A percentile compares a stretch with the other conserved stretches of the same genome.
phyloP scores from a whole-genome alignment of 2,888 invertebrate genomes.

The Aromia moschata region DNA sequence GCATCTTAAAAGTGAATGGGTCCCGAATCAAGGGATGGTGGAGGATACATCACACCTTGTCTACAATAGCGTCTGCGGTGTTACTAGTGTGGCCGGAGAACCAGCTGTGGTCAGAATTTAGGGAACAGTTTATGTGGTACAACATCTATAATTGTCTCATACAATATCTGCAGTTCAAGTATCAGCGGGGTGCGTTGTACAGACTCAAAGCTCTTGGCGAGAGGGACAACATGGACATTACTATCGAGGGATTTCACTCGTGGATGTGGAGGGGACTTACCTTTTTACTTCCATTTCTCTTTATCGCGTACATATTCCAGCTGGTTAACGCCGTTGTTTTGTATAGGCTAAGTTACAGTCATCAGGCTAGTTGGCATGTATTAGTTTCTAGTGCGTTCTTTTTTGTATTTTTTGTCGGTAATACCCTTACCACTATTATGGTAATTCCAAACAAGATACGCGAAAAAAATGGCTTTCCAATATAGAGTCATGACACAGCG shows the following conservation, averaged over 20 bases:
- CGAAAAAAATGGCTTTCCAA: constrained; percentile 41
- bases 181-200: constrained; percentile 75
- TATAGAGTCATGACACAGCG: constrained; percentile 44
- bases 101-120: constrained; percentile 86
- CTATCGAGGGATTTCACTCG: constrained; percentile 98
- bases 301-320: constrained; percentile 93
- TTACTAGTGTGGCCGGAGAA: constrained; percentile 97
- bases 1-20: constrained; percentile 96
- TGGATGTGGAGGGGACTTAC: constrained; percentile 99
- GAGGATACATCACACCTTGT: constrained; percentile 96
- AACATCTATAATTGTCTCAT: constrained; percentile 88
- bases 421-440: constrained; percentile 84
- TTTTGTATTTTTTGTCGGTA: constrained; percentile 87
- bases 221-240: constrained; percentile 99
- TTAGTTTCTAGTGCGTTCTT: constrained; percentile 84
- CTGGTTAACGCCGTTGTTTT: constrained; percentile 93
- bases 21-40: constrained; percentile 98
- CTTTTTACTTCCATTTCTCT: constrained; percentile 94
- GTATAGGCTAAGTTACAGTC: constrained; percentile 77
- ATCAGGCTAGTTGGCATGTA: constrained; percentile 94
- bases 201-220: constrained; percentile 85
- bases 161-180: constrained; percentile 70
- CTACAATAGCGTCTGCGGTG: constrained; percentile 92
- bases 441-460: constrained; percentile 87
- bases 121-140: constrained; percentile 91